phyloP scores from a whole-genome alignment of 1,140 invertebrate genomes.

The Aplysia californica region DNA sequence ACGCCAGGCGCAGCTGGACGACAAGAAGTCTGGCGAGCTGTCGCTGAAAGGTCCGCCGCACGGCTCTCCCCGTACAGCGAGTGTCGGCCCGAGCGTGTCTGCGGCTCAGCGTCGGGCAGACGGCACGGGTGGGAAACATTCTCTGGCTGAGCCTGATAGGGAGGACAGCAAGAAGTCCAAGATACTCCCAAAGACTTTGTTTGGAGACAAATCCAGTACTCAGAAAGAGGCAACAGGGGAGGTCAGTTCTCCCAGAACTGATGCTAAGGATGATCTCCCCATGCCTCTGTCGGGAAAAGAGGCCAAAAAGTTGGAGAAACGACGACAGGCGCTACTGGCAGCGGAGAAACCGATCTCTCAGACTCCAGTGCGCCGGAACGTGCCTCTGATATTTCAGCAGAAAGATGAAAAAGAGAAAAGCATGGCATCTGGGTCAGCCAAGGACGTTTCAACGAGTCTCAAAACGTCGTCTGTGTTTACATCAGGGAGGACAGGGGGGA shows the following conservation, averaged over 20 bases:
- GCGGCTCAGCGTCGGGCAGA: neutral
- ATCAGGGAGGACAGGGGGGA: neutral
- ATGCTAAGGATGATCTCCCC: neutral
- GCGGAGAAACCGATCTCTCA: conserved; percentile 11
- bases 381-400: conserved; percentile 21
- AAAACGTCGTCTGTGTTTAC: too few species aligned
- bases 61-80: neutral
- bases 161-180: conserved; percentile 25
- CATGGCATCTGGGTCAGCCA: neutral
- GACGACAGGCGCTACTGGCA: neutral
- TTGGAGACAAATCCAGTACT: neutral
- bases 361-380: too few species aligned
- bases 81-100: neutral
- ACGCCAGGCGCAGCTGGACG: neutral
- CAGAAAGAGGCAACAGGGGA: neutral
- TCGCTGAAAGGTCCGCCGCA: neutral
- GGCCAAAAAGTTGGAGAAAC: conserved; percentile 15
- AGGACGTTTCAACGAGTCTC: neutral
- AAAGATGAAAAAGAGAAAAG: conserved; percentile 3
- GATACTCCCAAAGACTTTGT: neutral
- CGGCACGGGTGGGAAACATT: neutral
- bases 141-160: conserved; percentile 6
- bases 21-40: neutral
- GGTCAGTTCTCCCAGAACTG: too few species aligned
- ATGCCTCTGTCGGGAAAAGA: conserved; percentile 18